Evolutionary conservation across 2,888 invertebrate species (phyloP), one percentile per base, ranked within the genome.

Genomic region (Pheosia tremula): DNA sequence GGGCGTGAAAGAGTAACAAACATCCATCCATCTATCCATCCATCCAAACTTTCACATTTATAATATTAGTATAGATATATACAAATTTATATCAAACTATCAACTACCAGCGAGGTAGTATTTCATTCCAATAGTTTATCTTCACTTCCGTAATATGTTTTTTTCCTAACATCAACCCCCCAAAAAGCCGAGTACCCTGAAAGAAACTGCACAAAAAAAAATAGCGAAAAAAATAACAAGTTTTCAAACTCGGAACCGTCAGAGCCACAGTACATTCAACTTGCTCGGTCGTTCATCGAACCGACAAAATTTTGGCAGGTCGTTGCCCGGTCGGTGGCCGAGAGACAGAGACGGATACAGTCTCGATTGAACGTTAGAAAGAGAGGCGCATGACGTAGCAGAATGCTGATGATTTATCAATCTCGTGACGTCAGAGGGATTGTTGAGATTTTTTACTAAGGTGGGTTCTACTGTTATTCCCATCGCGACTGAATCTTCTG

Each of bases 281-380:
- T 77, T 64, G 45, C 56, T 64, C 86, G 90, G 88, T 83, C 90
- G 91, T 87, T 84, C 91, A 77, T 80, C 86, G 87, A 88, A 83
- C 90, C 78, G 74, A 58, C 65, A 71, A 77, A 87, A 86, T 81
- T 90, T 90, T 85, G 87, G 88, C 85, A 75, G 91, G 81, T 88
- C 90, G 78, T 62, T 69, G 87, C 71, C 87, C 89, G 81, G 83
- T 80, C 85, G 81, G 68, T 85, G 86, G 77, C 86, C 86, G 85
- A 24, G 72, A 66, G 73, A 74, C 58, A 43, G 68, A 60, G 75
- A 75, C 64, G 60, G 70, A 57, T 53, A 68, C 61, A 56, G 56
- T 56, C 56, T 56, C 45, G 45, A 4, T 10, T 5, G 41, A 56
- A 66, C 58, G 58, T 57, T 49, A 58, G 60, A 60, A 24, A 58